Conservation (phyloP, 2,888 invertebrate species). For the Drosophila leonis region DNA sequence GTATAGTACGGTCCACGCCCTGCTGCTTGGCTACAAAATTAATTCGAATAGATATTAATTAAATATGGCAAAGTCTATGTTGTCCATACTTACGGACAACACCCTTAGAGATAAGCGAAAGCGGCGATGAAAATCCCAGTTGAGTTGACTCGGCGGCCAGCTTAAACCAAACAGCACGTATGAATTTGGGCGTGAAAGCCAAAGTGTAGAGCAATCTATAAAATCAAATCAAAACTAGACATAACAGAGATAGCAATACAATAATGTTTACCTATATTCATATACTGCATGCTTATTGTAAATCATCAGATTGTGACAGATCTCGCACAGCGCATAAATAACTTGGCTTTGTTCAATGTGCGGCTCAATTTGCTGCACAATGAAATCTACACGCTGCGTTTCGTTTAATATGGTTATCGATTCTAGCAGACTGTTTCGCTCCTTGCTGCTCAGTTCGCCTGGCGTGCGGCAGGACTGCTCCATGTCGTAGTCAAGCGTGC, state of each 20-base stretch:
- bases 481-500: constrained; percentile 59
- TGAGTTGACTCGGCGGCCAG: constrained; percentile 84
- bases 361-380: constrained; percentile 85
- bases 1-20: constrained; percentile 88
- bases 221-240: neutral
- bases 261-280: constrained; percentile 90
- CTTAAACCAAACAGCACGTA: constrained; percentile 91
- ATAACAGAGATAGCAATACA: neutral
- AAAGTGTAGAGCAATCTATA: constrained; percentile 90
- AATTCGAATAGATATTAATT: neutral
- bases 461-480: constrained; percentile 46
- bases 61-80: neutral
- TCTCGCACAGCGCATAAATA: constrained; percentile 89
- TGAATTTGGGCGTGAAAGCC: constrained; percentile 92
- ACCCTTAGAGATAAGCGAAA: constrained; percentile 85
- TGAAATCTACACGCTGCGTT: constrained; percentile 86
- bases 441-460: constrained; percentile 69
- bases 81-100: constrained; percentile 84
- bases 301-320: constrained; percentile 93
- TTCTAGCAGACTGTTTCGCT: constrained; percentile 81
- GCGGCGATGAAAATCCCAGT: constrained; percentile 84
- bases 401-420: constrained; percentile 89
- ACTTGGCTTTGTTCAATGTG: constrained; percentile 86
- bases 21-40: constrained; percentile 86
- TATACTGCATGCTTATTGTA: constrained; percentile 93